Conservation (phyloP, 2,113 vertebrate species). For the Macrotus californicus region DNA sequence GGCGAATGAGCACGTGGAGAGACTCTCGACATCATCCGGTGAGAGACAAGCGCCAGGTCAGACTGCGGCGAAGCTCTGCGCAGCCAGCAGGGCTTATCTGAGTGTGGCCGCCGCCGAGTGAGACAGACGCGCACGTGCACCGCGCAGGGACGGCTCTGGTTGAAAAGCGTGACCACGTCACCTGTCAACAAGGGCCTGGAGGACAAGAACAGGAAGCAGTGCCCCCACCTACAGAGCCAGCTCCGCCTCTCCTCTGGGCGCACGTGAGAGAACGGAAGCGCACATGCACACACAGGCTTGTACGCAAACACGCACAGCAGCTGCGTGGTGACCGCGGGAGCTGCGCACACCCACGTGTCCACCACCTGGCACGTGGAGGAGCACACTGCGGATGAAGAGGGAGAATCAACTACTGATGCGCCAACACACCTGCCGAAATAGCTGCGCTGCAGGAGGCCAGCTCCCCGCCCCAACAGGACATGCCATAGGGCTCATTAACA, state of each 20-base stretch:
- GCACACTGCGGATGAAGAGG: not conserved
- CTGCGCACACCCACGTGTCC: not conserved
- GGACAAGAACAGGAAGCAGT: not conserved
- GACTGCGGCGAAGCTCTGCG: not conserved
- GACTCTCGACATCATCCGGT: not conserved
- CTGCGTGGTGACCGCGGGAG: not conserved
- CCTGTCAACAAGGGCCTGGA: not conserved
- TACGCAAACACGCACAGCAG: not conserved
- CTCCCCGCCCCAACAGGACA: not conserved
- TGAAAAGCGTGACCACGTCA: not conserved
- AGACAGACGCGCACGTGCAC: too few relatives aligned
- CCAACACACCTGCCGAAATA: not conserved
- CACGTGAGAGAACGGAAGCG: not conserved
- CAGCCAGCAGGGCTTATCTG: not conserved
- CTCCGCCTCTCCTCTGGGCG: not conserved
- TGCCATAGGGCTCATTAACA: not conserved
- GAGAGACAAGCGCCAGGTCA: not conserved
- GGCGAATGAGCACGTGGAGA: not conserved
- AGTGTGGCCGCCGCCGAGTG: not conserved
- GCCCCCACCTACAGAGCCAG: not conserved
- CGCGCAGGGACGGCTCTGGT: not conserved
- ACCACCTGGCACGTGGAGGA: not conserved
- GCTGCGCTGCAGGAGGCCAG: not conserved
- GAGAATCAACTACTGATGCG: not conserved
- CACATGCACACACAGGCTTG: not conserved